Evolutionary conservation across 2,888 invertebrate genomes (phyloP).

Genomic region (Zelleria hepariella): DNA sequence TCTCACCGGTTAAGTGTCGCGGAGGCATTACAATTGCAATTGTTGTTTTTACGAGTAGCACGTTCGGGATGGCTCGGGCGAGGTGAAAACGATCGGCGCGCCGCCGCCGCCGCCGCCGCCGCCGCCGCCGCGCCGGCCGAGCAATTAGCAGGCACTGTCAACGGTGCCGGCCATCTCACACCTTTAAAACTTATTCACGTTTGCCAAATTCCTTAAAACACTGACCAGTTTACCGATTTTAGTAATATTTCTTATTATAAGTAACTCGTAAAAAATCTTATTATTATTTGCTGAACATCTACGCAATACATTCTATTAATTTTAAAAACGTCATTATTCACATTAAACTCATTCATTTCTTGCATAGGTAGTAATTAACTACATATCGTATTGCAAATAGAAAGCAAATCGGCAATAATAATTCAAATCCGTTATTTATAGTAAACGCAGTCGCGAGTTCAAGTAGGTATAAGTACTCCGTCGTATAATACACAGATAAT

Average conservation of each 20-base stretch:
- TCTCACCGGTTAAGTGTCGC: constrained; percentile 26
- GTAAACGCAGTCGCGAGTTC: background rate
- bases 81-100: background rate
- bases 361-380: too few relatives aligned
- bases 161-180: background rate
- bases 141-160: background rate
- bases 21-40: constrained; percentile 30
- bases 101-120: too few relatives aligned
- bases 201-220: background rate
- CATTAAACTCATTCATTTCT: too few relatives aligned
- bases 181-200: background rate
- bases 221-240: background rate
- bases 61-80: background rate
- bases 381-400: too few relatives aligned
- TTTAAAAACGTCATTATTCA: too few relatives aligned
- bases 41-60: constrained; percentile 17
- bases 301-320: too few relatives aligned
- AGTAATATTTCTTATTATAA: background rate
- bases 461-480: background rate
- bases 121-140: too few relatives aligned
- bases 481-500: constrained; percentile 19
- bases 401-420: too few relatives aligned
- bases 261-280: too few relatives aligned
- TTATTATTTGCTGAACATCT: too few relatives aligned
- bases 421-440: too few relatives aligned